phyloP scores from a whole-genome alignment of 1,140 invertebrate species.

The Caenorhabditis latens region DNA sequence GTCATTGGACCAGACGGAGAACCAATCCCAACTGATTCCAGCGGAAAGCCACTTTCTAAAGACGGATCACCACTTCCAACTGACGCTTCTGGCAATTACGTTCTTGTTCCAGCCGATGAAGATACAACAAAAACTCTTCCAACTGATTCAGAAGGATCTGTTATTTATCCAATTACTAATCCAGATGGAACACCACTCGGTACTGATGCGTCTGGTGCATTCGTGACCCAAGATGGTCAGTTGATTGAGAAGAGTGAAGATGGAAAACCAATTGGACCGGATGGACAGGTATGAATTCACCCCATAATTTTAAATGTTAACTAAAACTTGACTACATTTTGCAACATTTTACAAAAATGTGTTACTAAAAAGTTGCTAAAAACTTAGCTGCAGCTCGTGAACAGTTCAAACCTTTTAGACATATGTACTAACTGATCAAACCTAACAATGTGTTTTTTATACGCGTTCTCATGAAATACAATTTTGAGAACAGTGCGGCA shows the following conservation, averaged over 20 bases:
- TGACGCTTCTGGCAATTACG: slow-evolving; percentile 18
- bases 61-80: slow-evolving; percentile 58
- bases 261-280: slow-evolving; percentile 60
- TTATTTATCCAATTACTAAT: no score
- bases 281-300: slow-evolving; percentile 33
- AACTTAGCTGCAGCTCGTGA: no score
- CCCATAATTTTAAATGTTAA: neutral
- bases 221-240: slow-evolving; percentile 41
- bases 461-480: no score
- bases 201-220: neutral
- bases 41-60: slow-evolving; percentile 40
- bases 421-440: no score
- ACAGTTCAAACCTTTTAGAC: no score
- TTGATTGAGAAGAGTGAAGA: slow-evolving; percentile 53
- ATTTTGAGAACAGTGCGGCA: no score
- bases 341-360: no score
- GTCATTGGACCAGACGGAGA: slow-evolving; percentile 52
- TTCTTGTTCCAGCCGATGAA: slow-evolving; percentile 18
- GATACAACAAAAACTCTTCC: slow-evolving; percentile 36
- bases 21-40: slow-evolving; percentile 59
- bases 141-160: slow-evolving; percentile 50
- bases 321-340: slow-evolving; percentile 56
- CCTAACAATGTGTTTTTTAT: no score
- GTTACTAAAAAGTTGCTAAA: no score
- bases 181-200: no score